Conservation (phyloP, 2,888 invertebrate species). For the Stramonita haemastoma region DNA sequence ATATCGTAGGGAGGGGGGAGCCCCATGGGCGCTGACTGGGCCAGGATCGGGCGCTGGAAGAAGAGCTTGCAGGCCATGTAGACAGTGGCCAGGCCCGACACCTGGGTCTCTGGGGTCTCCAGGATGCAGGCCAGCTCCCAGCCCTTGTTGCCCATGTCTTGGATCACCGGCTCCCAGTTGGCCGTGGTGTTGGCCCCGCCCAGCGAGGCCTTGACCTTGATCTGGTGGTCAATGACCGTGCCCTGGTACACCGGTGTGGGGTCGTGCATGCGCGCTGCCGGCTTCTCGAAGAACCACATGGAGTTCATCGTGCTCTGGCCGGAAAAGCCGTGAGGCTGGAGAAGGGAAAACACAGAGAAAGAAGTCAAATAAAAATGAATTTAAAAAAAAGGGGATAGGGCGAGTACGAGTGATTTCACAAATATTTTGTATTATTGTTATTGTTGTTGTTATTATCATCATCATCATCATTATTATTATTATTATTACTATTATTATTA, state of each 20-base stretch:
- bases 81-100: slow-evolving; percentile 42
- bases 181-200: slow-evolving; percentile 45
- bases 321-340: no score
- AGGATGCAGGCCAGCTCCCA: slow-evolving; percentile 72
- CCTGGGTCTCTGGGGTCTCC: slow-evolving; percentile 57
- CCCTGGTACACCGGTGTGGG: slow-evolving; percentile 69
- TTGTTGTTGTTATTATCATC: no score
- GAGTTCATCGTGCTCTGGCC: slow-evolving; percentile 54
- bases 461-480: no score
- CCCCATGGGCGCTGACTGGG: neutral
- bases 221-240: slow-evolving; percentile 66
- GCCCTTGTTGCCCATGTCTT: slow-evolving; percentile 66
- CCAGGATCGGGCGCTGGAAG: slow-evolving; percentile 56
- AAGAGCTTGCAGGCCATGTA: slow-evolving; percentile 58
- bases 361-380: no score
- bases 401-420: no score
- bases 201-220: slow-evolving; percentile 57
- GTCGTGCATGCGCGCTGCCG: slow-evolving; percentile 60
- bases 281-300: slow-evolving; percentile 74
- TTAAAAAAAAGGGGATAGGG: no score
- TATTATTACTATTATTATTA: no score
- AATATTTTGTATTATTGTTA: no score
- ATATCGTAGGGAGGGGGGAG: neutral
- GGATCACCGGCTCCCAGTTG: slow-evolving; percentile 35
- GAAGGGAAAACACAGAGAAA: no score